Evolutionary conservation across 2,797 vertebrate genomes (phyloP).

Genomic region (Eulemur mongoz): DNA sequence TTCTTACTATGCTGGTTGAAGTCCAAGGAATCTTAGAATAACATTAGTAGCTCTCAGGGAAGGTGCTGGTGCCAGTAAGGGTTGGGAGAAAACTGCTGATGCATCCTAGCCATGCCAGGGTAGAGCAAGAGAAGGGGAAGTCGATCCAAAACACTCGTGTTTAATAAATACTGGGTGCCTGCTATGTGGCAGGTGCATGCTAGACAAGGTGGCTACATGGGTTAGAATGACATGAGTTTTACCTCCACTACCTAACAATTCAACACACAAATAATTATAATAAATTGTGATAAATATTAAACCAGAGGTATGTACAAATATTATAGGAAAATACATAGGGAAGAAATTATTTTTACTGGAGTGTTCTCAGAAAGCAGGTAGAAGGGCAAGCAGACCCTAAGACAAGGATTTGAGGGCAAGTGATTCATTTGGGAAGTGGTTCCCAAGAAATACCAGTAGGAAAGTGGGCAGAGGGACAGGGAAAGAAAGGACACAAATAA

Average conservation of each 20-base stretch:
- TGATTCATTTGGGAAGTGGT: neutral
- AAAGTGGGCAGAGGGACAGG: neutral
- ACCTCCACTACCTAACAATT: neutral
- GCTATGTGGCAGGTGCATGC: neutral
- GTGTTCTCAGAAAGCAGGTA: neutral
- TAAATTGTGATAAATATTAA: neutral
- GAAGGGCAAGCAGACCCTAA: neutral
- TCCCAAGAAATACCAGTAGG: neutral
- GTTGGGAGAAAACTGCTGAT: neutral
- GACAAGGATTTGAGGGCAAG: neutral
- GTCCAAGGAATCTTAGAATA: neutral
- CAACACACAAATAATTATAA: neutral
- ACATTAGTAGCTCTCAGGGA: neutral
- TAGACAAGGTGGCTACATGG: fast-evolving
- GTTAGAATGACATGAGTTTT: neutral
- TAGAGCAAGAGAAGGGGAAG: neutral
- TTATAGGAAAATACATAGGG: neutral
- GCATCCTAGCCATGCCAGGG: neutral
- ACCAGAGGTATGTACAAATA: neutral
- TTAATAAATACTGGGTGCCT: neutral
- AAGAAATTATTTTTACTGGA: neutral
- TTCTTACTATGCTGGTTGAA: neutral
- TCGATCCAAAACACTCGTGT: neutral
- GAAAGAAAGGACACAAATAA: neutral
- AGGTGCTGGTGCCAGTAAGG: neutral